A percentile compares a stretch with the other conserved stretches of the same genome.
These are phyloP conservation scores for Drosophila hawaiiensis DNA, from an alignment of 2,888 invertebrate species.

Conservation along the genomic window DNA sequence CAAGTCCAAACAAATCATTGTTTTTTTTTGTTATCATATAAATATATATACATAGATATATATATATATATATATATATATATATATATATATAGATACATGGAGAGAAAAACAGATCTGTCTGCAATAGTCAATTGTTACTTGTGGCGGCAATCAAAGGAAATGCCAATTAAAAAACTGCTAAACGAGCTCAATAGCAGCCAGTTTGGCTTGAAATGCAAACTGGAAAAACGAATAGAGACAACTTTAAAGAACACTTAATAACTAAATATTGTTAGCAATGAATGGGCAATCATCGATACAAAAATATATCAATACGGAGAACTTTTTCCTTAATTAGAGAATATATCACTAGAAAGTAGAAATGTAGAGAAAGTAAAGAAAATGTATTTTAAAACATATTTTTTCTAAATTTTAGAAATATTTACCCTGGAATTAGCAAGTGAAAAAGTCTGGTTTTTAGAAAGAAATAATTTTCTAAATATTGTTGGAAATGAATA, in stretches of 20 bases:
- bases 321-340: background rate
- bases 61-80: background rate
- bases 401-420: background rate
- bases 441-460: background rate
- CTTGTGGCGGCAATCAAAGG: conserved; percentile 52
- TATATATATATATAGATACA: background rate
- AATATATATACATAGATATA: background rate
- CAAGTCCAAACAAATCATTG: conserved; percentile 6
- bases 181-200: conserved; percentile 65
- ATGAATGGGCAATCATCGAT: conserved; percentile 1
- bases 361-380: background rate
- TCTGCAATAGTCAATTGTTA: conserved; percentile 45
- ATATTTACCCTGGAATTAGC: too few relatives aligned
- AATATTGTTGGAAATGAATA: background rate
- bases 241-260: conserved; percentile 6
- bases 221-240: background rate
- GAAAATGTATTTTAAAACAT: background rate
- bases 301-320: background rate
- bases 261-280: conserved; percentile 9
- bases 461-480: background rate
- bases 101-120: background rate
- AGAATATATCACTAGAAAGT: background rate
- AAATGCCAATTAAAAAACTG: conserved; percentile 55
- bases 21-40: background rate
- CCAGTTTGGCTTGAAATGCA: conserved; percentile 21